These are phyloP conservation scores for Scaptodrosophila latifasciaeformis DNA, from an alignment of 2,888 invertebrate genomes.

Conservation along the genomic window DNA sequence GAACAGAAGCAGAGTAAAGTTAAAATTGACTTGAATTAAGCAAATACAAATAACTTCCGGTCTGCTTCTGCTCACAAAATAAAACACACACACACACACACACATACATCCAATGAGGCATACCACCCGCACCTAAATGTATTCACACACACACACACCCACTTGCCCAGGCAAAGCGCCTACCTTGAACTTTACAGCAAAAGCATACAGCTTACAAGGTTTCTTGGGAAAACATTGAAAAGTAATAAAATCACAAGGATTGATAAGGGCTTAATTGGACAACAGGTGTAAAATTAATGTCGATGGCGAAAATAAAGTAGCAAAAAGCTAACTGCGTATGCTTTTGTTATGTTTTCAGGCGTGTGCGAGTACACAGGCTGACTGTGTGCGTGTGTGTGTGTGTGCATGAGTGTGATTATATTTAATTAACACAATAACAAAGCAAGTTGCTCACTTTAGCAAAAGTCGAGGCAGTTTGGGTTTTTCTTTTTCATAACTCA, in stretches of 20 bases:
- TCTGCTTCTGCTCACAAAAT: too few relatives aligned
- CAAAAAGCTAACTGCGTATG: conserved; percentile 22
- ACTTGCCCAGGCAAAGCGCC: not conserved
- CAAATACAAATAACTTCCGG: conserved; percentile 1
- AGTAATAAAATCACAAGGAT: not conserved
- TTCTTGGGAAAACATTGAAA: not conserved
- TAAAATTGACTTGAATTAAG: not conserved
- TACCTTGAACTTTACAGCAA: conserved; percentile 33
- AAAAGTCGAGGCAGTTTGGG: too few relatives aligned
- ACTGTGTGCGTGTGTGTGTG: not conserved
- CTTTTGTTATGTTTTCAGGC: conserved; percentile 50
- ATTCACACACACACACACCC: conserved; percentile 3
- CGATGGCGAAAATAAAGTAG: not conserved
- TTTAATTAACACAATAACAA: conserved; percentile 4
- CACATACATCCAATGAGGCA: too few relatives aligned
- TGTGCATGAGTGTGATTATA: not conserved
- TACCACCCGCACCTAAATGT: too few relatives aligned
- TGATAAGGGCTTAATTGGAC: conserved; percentile 4
- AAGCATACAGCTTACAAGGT: not conserved
- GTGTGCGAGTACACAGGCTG: not conserved
- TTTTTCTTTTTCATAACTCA: too few relatives aligned
- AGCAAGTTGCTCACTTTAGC: not conserved
- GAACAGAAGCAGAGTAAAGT: too few relatives aligned
- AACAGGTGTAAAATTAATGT: conserved; percentile 41
- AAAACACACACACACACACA: conserved; percentile 10